Evolutionary conservation across 2,888 invertebrate genomes (phyloP).

Genomic region (Melieria picta): DNA sequence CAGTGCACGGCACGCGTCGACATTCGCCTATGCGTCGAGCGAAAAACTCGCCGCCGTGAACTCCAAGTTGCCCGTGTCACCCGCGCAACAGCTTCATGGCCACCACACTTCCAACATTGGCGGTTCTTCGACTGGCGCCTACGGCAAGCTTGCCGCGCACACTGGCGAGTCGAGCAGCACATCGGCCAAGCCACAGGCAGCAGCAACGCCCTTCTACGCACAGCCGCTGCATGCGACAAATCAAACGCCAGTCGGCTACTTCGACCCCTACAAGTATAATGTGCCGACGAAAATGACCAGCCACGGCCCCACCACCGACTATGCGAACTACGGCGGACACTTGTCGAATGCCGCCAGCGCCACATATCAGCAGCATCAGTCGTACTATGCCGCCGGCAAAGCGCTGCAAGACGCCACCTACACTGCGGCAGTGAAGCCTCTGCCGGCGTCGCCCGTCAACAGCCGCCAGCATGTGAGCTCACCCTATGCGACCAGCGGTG

Average conservation of each 20-base stretch:
- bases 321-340: constrained; percentile 33
- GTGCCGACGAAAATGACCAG: constrained; percentile 39
- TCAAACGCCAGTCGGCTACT: constrained; percentile 37
- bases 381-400: constrained; percentile 44
- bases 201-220: constrained; percentile 59
- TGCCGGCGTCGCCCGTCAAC: constrained; percentile 37
- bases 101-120: constrained; percentile 30
- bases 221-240: constrained; percentile 33
- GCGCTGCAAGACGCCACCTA: constrained; percentile 52
- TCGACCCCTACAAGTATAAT: constrained; percentile 54
- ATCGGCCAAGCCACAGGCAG: constrained; percentile 53
- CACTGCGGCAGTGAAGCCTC: constrained; percentile 37
- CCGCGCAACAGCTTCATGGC: constrained; percentile 22
- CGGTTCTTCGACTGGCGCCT: constrained; percentile 16
- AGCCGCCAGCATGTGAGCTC: constrained; percentile 27
- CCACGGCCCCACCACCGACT: constrained; percentile 4
- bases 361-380: constrained; percentile 44
- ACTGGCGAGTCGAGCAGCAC: neutral
- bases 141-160: constrained; percentile 1
- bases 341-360: constrained; percentile 30
- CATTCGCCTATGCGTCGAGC: constrained; percentile 17
- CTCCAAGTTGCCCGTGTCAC: too few species aligned
- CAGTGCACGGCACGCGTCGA: neutral
- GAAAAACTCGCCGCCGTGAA: constrained; percentile 12
- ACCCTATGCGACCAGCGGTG: constrained; percentile 18